Evolutionary conservation across 2,797 vertebrate species (phyloP), one percentile per base, ranked within the genome.

Genomic region (Pseudochaenichthys georgianus): DNA sequence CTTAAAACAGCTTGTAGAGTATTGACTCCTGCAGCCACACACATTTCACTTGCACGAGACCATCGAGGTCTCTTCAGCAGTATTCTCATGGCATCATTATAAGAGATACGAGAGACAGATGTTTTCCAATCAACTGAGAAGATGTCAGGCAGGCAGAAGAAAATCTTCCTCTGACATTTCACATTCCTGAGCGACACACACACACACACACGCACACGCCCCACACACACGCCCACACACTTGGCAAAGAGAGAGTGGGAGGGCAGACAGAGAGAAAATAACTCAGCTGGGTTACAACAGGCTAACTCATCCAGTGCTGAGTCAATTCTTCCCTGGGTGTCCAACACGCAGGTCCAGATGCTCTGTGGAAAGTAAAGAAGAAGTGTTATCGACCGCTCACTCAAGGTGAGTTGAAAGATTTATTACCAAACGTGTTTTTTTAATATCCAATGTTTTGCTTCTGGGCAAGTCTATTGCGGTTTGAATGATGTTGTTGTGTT

Each of bases 171-270:
- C 13, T 13, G 17, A 45, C 47, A 74, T 10, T 31, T 57, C 57
- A 78, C 82, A 82, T 86, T 80, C 76, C 62, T 73, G 66, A 73
- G 70, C 13, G 3, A 16, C 13, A 52, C 70, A 50, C 72, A 52
- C 48, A 0, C 13, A 60, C 51, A 55, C 3, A 65, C 51, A 52
- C 42, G 58, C 41, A 68, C 50, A 54, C 4, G 3, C 11, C 4
- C 43, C 43, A 50, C 47, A 41, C 51, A 46, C 42, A 31, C 47
- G 45, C 28, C 64, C 76, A 63, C 76, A 63, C 64, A 73, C 54
- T 34, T 31, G 15, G 64, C 46, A 73, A 2, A 58, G 10, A 50
- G 1, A 21, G 11, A 51, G 15, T 16, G 6, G 5, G 6, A 6
- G 13, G 51, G 21, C 21, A 23, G 34, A 13, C 10, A 76, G n/a